Percentiles rank a stretch among this genome's conserved stretches.
Conservation (phyloP, 2,113 vertebrate genomes). For the Austrofundulus limnaeus region DNA sequence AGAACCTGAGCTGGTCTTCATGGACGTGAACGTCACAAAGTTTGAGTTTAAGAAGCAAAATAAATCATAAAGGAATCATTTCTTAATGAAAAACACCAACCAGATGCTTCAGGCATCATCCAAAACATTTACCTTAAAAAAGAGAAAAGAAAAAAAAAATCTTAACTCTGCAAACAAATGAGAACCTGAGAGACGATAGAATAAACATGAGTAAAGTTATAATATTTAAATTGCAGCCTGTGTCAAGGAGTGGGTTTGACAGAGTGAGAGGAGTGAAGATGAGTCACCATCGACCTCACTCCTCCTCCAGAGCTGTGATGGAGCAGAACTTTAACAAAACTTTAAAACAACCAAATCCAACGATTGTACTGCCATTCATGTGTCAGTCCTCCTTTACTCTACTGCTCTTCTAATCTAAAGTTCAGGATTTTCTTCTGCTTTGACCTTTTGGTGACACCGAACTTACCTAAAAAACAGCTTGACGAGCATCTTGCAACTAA, state of each 20-base stretch:
- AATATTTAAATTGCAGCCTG: conserved; percentile 25
- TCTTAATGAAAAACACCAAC: not conserved
- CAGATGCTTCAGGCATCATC: not conserved
- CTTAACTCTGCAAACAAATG: too few species aligned
- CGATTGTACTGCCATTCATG: conserved; percentile 29
- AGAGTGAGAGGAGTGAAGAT: conserved; percentile 31
- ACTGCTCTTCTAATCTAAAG: conserved; percentile 15
- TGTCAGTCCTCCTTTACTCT: conserved; percentile 1
- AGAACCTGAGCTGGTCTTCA: conserved; percentile 33
- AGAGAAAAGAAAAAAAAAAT: not conserved
- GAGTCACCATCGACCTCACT: conserved; percentile 38
- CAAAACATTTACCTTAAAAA: not conserved
- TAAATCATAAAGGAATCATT: not conserved
- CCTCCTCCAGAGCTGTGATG: conserved; percentile 39
- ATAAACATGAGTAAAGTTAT: conserved; percentile 5
- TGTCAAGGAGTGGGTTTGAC: conserved; percentile 37
- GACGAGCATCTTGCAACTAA: too few species aligned
- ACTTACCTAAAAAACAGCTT: too few species aligned
- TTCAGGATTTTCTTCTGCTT: too few species aligned
- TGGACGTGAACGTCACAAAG: conserved; percentile 23
- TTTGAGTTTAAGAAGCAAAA: not conserved
- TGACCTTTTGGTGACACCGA: too few species aligned
- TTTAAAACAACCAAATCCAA: conserved; percentile 27
- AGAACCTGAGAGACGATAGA: not conserved
- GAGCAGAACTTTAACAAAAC: conserved; percentile 32